Evolutionary conservation across 2,888 invertebrate species (phyloP), one percentile per base, ranked within the genome.

Genomic region (Dorcus parallelipipedus): DNA sequence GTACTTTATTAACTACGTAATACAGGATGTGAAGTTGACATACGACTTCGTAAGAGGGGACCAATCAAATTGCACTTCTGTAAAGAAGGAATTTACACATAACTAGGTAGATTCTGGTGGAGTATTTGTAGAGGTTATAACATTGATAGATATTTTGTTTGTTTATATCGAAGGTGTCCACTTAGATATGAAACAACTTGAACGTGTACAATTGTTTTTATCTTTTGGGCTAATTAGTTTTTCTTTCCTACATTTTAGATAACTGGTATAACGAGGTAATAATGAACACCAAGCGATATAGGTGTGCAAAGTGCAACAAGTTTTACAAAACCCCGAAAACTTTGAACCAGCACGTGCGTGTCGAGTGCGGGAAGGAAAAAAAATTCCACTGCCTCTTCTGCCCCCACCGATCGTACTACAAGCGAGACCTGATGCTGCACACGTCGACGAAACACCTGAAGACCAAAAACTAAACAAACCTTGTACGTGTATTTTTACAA

Each of bases 301-400:
- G 14, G 42, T 54, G 61, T 43, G 23, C 10, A 20, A 50, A 38
- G 9, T 61, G 61, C 47, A 54, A 43, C 23, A 60, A 55, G 45
- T 53, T 52, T 26, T 62, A 62, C 52, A 62, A 58, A 55, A 55
- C 59, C 26, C 54, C 49, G 9, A 59, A 55, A 52, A 59, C 59
- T 5, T 33, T 59, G 41, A 52, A 56, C 9, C 50, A 56, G 42
- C 56, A 59, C 38, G 23, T 55, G 17, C 45, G 59, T 10, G 55
- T 59, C 10, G 59, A 59, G 33, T 59, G 59, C 39, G 59, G 56
- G 6, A 56, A 56, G n/a, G 56, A 56, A 20, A 56, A 56, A 52
- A 56, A 56, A 14, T 56, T 56, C 42, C 47, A 26, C 14, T 56
- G 56, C 26, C 17, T 40, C 9, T 56, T 51, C 40, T 56, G 56